Evolutionary conservation across 2,888 invertebrate species (phyloP).

Genomic region (Thumatha senex): DNA sequence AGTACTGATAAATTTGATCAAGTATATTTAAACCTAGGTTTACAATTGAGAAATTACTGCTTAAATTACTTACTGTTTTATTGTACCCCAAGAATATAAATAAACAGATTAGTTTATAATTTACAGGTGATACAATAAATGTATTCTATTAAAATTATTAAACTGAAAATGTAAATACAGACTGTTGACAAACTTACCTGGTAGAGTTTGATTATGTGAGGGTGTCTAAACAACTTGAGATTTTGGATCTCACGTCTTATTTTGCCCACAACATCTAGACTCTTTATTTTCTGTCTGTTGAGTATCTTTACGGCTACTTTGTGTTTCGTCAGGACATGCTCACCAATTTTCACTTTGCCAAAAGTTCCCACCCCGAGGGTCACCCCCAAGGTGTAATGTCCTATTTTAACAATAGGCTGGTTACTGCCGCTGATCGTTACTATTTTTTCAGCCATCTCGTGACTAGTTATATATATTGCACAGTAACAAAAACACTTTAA

Average conservation of each 20-base stretch:
- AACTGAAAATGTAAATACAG: too few species aligned
- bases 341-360: slow-evolving; percentile 99
- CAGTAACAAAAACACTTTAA: slow-evolving; percentile 16
- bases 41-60: too few species aligned
- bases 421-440: slow-evolving; percentile 62
- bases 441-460: slow-evolving; percentile 67
- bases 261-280: slow-evolving; percentile 99
- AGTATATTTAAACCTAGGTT: too few species aligned
- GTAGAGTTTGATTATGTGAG: slow-evolving; percentile 99
- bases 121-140: too few species aligned
- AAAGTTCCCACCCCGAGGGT: slow-evolving; percentile 98
- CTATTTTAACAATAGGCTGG: slow-evolving; percentile 96
- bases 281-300: slow-evolving; percentile 99
- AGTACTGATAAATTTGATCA: too few species aligned
- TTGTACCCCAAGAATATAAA: too few species aligned
- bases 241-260: slow-evolving; percentile 99
- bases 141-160: too few species aligned
- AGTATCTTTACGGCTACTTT: slow-evolving; percentile 99
- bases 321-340: slow-evolving; percentile 98
- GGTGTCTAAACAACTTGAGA: slow-evolving; percentile 99
- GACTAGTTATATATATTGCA: slow-evolving; percentile 11
- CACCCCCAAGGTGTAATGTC: slow-evolving; percentile 96
- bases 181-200: slow-evolving; percentile 73
- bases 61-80: too few species aligned
- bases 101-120: too few species aligned